Evolutionary conservation across 2,888 invertebrate genomes (phyloP).

Genomic region (Philopedon plagiatum): DNA sequence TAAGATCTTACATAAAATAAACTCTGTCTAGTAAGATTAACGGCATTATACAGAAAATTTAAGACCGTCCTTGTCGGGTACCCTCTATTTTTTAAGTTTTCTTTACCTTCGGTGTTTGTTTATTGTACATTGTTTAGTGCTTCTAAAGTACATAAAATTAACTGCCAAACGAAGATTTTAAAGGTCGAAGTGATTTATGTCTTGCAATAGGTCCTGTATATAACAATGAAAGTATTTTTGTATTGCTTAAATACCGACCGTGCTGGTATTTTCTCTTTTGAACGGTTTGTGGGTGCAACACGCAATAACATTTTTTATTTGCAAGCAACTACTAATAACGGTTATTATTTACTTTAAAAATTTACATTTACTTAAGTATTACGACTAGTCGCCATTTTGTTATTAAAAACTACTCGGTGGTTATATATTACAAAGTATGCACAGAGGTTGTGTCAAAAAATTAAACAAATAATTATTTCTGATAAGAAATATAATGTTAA

Average conservation of each 20-base stretch:
- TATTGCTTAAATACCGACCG: constrained; percentile 6
- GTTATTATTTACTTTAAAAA: not conserved
- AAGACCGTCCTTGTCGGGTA: too few relatives aligned
- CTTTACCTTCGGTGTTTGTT: too few relatives aligned
- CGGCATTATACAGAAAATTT: too few relatives aligned
- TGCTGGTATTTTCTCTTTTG: constrained; percentile 9
- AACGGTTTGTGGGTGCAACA: constrained; percentile 12
- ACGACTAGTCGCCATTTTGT: not conserved
- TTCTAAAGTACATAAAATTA: not conserved
- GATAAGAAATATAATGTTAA: too few relatives aligned
- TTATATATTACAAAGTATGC: too few relatives aligned
- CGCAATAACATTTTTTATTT: constrained; percentile 8
- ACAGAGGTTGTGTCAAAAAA: too few relatives aligned
- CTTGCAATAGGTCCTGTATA: not conserved
- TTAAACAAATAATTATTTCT: too few relatives aligned
- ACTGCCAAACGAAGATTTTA: not conserved
- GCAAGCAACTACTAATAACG: not conserved
- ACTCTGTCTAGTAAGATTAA: too few relatives aligned
- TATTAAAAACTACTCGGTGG: too few relatives aligned
- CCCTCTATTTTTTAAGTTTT: too few relatives aligned
- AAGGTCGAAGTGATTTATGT: not conserved
- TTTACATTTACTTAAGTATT: not conserved
- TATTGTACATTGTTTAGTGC: too few relatives aligned
- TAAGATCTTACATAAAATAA: too few relatives aligned
- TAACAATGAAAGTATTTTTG: constrained; percentile 17